Conservation (phyloP, 2,888 invertebrate species). For the Drosophila fungiperda region DNA sequence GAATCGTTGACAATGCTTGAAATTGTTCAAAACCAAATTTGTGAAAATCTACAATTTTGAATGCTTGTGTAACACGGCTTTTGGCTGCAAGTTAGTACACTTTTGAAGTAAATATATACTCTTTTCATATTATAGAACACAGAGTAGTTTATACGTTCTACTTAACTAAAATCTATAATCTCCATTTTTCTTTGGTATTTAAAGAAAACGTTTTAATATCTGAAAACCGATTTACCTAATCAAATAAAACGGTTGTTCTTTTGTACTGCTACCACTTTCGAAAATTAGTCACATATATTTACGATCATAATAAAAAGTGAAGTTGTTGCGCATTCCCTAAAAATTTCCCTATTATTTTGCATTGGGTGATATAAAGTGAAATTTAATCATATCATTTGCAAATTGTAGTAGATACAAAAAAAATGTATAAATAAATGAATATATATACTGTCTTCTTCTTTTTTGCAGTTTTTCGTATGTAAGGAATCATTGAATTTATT, state of each 20-base stretch:
- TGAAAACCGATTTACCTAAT: not conserved
- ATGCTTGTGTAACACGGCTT: conserved; percentile 23
- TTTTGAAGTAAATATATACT: not conserved
- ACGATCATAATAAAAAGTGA: not conserved
- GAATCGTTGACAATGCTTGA: conserved; percentile 8
- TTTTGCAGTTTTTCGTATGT: not conserved
- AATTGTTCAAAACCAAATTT: conserved; percentile 9
- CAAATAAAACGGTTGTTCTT: not conserved
- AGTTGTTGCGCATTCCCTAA: not conserved
- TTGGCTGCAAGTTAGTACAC: not conserved
- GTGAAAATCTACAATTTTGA: conserved; percentile 16
- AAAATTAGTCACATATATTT: not conserved
- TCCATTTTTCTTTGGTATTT: not conserved
- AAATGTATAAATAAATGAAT: not conserved
- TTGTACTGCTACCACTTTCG: not conserved
- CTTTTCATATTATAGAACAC: not conserved
- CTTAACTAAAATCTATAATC: not conserved
- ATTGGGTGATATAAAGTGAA: conserved; percentile 18
- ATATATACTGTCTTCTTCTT: not conserved
- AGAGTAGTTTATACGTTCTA: not conserved
- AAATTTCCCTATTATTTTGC: conserved; percentile 10
- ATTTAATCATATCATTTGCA: conserved; percentile 12
- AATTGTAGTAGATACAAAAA: not conserved
- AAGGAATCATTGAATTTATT: not conserved
- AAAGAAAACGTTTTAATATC: not conserved